Evolutionary conservation across 2,888 invertebrate species (phyloP), one percentile per base, ranked within the genome.

Genomic region (Tridacna crocea): DNA sequence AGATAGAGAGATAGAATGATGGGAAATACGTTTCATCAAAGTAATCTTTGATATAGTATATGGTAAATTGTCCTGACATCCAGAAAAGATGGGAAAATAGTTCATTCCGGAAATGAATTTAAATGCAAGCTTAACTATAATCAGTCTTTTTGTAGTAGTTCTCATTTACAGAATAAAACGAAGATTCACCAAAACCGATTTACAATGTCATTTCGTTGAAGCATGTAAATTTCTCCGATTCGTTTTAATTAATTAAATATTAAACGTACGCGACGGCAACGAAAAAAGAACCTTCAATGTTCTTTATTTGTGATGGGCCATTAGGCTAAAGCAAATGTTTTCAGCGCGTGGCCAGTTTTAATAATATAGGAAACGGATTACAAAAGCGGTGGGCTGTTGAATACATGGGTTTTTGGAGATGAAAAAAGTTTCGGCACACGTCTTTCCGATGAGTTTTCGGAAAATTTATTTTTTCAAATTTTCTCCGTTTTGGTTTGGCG

Each of bases 221-320:
- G 27, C 66, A 27, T 65, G 22, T 27, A 46, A 55, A 48, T 75
- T 51, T 75, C 47, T 51, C 26, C 76, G 46, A 47, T 58, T 58
- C 55, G 36, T 36, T 36, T 70, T 61, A 72, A 77, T 77, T 77
- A 77, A 77, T 77, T 72, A 72, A 77, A 77, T 60, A 72, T 77
- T 70, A 77, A 77, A 77, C 77, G 72, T 55, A 58, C 36, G 76
- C 68, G 47, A 36, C 46, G 48, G 26, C 77, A 70, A 24, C 70
- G 70, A 70, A 48, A 70, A 51, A 51, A 70, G 36, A 36, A 36
- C 22, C 70, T 48, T 70, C 24, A 0, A 48, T 70, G 51, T 51
- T 70, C n/a, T 68, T 70, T 51, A 22, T 51, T 51, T 51, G 70
- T 51, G 70, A n/a, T 51, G 70, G 70, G 51, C 70, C 70, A 70